phyloP scores from a whole-genome alignment of 2,888 invertebrate genomes.

The Polia nebulosa region DNA sequence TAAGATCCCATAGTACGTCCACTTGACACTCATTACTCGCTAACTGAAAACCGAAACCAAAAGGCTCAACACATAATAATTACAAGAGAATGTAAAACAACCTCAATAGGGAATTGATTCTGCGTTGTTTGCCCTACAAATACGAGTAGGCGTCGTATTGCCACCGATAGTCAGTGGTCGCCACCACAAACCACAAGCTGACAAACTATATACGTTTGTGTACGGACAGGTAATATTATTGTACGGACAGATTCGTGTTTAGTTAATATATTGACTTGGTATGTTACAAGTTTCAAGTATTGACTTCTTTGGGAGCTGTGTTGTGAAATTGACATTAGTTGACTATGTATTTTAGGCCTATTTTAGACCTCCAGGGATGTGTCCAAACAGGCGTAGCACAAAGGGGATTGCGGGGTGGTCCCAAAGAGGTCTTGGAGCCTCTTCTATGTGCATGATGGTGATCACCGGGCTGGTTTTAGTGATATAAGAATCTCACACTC shows the following conservation, averaged over 20 bases:
- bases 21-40: background rate
- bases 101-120: conserved; percentile 66
- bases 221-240: conserved; percentile 48
- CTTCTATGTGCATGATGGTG: too few relatives aligned
- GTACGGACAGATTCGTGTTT: conserved; percentile 45
- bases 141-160: conserved; percentile 78
- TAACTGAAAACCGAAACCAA: background rate
- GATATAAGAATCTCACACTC: too few relatives aligned
- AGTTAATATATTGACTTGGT: conserved; percentile 43
- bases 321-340: conserved; percentile 11
- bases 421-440: too few relatives aligned
- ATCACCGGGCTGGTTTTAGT: too few relatives aligned
- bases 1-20: background rate
- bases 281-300: conserved; percentile 14
- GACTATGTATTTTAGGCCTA: background rate
- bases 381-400: too few relatives aligned
- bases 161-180: conserved; percentile 81
- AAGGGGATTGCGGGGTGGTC: too few relatives aligned
- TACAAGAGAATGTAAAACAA: conserved; percentile 16
- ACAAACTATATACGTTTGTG: conserved; percentile 67
- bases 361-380: too few relatives aligned
- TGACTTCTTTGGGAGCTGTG: background rate
- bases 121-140: conserved; percentile 76
- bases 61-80: background rate
- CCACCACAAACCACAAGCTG: conserved; percentile 83